Conservation (phyloP, 2,113 vertebrate species). For the Probosciger aterrimus region DNA sequence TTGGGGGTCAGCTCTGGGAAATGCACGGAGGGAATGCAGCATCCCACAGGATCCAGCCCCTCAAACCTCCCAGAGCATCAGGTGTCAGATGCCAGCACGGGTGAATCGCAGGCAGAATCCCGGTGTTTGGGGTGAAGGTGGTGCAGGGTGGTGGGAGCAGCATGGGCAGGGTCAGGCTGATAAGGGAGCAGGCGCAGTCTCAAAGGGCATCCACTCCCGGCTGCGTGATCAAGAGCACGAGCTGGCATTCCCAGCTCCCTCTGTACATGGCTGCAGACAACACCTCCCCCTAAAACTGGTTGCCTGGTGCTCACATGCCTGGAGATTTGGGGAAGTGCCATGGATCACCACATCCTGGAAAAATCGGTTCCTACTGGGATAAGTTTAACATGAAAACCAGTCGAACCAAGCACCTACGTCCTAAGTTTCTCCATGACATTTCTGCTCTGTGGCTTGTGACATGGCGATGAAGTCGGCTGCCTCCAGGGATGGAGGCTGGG, state of each 20-base stretch:
- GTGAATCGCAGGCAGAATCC: not conserved
- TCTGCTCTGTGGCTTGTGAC: not conserved
- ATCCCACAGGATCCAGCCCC: not conserved
- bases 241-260: not conserved
- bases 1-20: not conserved
- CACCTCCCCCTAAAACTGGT: not conserved
- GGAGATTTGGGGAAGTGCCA: not conserved
- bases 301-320: not conserved
- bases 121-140: not conserved
- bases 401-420: not conserved
- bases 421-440: not conserved
- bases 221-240: not conserved
- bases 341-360: not conserved
- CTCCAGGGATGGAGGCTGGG: not conserved
- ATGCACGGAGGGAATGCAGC: rapidly evolving
- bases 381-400: rapidly evolving
- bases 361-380: not conserved
- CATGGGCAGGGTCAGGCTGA: not conserved
- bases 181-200: not conserved
- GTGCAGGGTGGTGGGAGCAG: not conserved
- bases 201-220: not conserved
- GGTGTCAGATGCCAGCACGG: rapidly evolving
- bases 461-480: rapidly evolving
- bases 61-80: rapidly evolving
- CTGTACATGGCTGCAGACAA: rapidly evolving